Base-by-base conservation (phyloP, 2,113 vertebrate species). In the Mormyrus lacerda region DNA sequence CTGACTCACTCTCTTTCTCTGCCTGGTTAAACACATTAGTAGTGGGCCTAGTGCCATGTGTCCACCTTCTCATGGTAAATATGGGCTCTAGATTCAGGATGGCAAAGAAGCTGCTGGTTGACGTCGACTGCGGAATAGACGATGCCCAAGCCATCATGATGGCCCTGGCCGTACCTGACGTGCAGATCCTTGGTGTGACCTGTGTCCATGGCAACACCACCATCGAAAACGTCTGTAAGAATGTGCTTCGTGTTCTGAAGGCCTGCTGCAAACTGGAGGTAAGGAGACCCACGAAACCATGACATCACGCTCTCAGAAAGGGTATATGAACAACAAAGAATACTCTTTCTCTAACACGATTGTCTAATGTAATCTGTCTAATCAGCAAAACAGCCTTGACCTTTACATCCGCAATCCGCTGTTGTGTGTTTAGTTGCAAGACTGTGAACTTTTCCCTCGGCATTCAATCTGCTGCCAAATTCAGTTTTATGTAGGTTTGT, bases 141-240 rank as follows among this genome's bases (percentile, higher is more conserved):
- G 96, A 96, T 76, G 95, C 96, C 31, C 96, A 96, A 90, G 95
- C 95, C 85, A 92, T 96, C 89, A 96, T 96, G 95, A 79, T 96
- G 89, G 95, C 95, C 0, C 91, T 96, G 88, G 95, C 94, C 0
- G 91, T 91, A 24, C 94, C 95, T 0, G 79, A 88, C 19, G 95
- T 95, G 89, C 51, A 95, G 87, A 47, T 96, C 27, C 91, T 96
- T 79, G 96, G 93, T 27, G 90, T 96, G 91, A 95, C 95, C 8
- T 96, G 95, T 50, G 94, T 95, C 87, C 92, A 95, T 0, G 96
- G 96, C 35, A 96, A 96, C 93, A 95, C 95, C 39, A 31, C 90
- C 0, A 90, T 95, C 88, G 95, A 96, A 42, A 96, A 96, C 0
- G 95, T 96, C 90, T 96, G 95, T 89, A 95, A 92, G 91, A 96